Evolutionary conservation across 2,888 invertebrate species (phyloP).

Genomic region (Nomada ferruginata): DNA sequence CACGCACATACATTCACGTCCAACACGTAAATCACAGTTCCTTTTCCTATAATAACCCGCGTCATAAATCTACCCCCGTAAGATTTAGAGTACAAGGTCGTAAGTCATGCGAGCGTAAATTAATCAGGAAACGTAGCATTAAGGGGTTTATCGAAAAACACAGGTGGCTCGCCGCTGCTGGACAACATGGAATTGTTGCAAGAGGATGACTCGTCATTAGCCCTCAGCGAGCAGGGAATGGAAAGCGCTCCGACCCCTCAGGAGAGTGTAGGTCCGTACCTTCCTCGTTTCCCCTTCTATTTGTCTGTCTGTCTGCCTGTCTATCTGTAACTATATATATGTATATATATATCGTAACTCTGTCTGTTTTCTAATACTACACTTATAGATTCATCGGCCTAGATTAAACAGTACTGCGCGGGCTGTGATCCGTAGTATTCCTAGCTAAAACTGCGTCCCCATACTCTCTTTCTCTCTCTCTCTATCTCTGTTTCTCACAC

Average conservation of each 20-base stretch:
- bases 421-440: constrained; percentile 68
- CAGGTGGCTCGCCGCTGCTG: constrained; percentile 84
- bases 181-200: constrained; percentile 84
- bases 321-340: constrained; percentile 63
- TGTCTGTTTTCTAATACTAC: constrained; percentile 73
- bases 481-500: constrained; percentile 28
- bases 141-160: constrained; percentile 78
- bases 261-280: constrained; percentile 84
- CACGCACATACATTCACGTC: constrained; percentile 62
- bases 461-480: constrained; percentile 42
- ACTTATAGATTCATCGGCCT: constrained; percentile 71
- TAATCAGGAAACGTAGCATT: constrained; percentile 72
- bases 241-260: constrained; percentile 82
- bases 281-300: constrained; percentile 79
- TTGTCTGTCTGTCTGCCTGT: constrained; percentile 78
- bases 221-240: constrained; percentile 82
- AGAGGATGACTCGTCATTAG: constrained; percentile 83
- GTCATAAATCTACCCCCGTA: constrained; percentile 29
- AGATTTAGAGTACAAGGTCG: constrained; percentile 66
- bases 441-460: constrained; percentile 67
- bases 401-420: constrained; percentile 68
- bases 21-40: constrained; percentile 61
- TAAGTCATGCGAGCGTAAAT: constrained; percentile 68
- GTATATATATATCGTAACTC: constrained; percentile 68
- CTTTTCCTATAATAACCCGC: constrained; percentile 19